Evolutionary conservation across 2,888 invertebrate genomes (phyloP).

Genomic region (Lycocerus yunnanus): DNA sequence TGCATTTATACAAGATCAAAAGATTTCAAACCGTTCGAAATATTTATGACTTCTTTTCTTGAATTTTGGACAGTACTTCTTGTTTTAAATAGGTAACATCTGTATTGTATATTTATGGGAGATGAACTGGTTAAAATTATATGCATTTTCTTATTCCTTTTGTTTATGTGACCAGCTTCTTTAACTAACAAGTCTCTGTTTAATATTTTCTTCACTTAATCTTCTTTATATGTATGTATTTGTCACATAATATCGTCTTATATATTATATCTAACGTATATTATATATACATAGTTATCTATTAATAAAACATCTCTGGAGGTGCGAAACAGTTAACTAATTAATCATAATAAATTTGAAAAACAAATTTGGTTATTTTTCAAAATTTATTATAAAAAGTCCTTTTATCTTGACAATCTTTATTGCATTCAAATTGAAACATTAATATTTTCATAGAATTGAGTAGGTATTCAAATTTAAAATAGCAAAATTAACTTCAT

Average conservation of each 20-base stretch:
- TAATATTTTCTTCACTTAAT: neutral
- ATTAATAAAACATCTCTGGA: too few species aligned
- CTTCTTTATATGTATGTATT: too few species aligned
- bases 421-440: neutral
- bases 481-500: neutral
- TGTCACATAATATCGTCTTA: too few species aligned
- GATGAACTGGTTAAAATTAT: conserved; percentile 11
- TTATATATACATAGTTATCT: too few species aligned
- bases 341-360: neutral
- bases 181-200: conserved; percentile 4
- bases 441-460: neutral
- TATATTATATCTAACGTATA: too few species aligned
- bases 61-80: conserved; percentile 35
- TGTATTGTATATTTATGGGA: conserved; percentile 38
- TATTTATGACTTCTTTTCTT: conserved; percentile 40
- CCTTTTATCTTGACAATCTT: neutral
- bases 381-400: neutral
- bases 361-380: neutral
- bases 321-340: neutral
- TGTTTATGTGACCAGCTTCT: conserved; percentile 20
- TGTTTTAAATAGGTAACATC: conserved; percentile 32
- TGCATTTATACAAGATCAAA: conserved; percentile 43
- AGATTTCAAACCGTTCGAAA: conserved; percentile 40
- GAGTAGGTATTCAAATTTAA: neutral
- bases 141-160: conserved; percentile 14